Evolutionary conservation across 2,888 invertebrate genomes (phyloP), one percentile per base, ranked within the genome.

Genomic region (Trissolcus japonicus): DNA sequence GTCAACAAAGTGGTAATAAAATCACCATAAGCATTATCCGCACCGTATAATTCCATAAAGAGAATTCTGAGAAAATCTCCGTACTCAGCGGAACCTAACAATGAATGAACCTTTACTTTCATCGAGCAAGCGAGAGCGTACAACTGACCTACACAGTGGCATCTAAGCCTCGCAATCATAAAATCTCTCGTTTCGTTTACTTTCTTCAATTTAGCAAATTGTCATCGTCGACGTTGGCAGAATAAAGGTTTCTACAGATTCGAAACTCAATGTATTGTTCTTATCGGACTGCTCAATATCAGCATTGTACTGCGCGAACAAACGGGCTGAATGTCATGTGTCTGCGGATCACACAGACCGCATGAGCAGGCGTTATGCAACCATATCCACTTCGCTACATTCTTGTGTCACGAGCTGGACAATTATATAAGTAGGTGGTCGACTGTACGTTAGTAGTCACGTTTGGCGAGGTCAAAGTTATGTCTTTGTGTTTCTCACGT

Each of bases 341-440:
- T 71, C 55, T 54, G 75, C 54, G 53, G 65, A 76, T 76, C 69
- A 61, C 66, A 54, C 68, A 43, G 43, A 41, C 46, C 62, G 54
- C 71, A 57, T 62, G 71, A 66, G 67, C 51, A 25, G 67, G 43
- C 35, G 71, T 76, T 76, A 76, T 72, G 76, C 76, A 76, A 76
- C 57, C 67, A 57, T 59, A 71, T 71, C 67, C 66, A 76, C 76
- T 76, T 76, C 62, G 56, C 62, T 76, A 68, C 60, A 76, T 76
- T 76, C 76, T 76, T 72, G 76, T 72, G 76, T 72, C 76, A 76
- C 67, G 63, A 48, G 72, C 72, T 59, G 72, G 72, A 77, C 68
- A 77, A 77, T 77, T 77, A 77, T 77, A 77, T 77, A 77, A 77
- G 77, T 77, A 76, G 77, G 77, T 73, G 77, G 67, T 68, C 77